A percentile compares a stretch with the other conserved stretches of the same genome.
phyloP scores from a whole-genome alignment of 2,797 vertebrate genomes.

The Xiphorhynchus erythropygius region DNA sequence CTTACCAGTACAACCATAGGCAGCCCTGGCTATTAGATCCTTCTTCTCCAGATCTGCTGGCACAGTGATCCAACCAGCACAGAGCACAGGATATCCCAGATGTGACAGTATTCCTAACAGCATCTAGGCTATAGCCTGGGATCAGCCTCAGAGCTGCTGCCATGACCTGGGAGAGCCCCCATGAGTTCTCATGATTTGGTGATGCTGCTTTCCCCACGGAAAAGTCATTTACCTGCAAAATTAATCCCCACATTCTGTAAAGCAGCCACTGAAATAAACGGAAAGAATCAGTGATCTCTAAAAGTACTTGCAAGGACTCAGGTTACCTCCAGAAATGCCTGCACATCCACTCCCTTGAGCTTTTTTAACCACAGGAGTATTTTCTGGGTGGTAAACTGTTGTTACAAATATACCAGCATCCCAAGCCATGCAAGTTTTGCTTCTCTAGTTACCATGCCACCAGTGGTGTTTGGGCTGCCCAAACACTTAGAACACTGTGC shows the following conservation, averaged over 20 bases:
- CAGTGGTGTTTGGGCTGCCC: not conserved
- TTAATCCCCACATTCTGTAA: not conserved
- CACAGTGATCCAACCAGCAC: not conserved
- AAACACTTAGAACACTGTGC: not conserved
- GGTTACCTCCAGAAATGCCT: not conserved
- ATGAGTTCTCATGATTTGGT: not conserved
- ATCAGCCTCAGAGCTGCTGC: not conserved
- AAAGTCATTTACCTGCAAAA: not conserved
- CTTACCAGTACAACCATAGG: not conserved
- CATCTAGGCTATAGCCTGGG: not conserved
- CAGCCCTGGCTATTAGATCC: not conserved
- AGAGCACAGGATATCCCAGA: not conserved
- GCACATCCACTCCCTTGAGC: not conserved
- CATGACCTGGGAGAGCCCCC: not conserved
- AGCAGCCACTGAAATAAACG: not conserved
- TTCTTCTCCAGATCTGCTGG: not conserved
- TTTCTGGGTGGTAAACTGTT: not conserved
- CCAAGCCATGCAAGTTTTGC: not conserved
- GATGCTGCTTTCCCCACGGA: not conserved
- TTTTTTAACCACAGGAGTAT: not conserved
- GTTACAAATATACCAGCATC: not conserved
- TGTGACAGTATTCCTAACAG: not conserved
- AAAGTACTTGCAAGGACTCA: not conserved
- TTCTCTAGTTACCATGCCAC: not conserved
- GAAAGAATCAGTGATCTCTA: not conserved